Base-by-base conservation (phyloP, 1,140 invertebrate species). In the Oryzaephilus surinamensis region DNA sequence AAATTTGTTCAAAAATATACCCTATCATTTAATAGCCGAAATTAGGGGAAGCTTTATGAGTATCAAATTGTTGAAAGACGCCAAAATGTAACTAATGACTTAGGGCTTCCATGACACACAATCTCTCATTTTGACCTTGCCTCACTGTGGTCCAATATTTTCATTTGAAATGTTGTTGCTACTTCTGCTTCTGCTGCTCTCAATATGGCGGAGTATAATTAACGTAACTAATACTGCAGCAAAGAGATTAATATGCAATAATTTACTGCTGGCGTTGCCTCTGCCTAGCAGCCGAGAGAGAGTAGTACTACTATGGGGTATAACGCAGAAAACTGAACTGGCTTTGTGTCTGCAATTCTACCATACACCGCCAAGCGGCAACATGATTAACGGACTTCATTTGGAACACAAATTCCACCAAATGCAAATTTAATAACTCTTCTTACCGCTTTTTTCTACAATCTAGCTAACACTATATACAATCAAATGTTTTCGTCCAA, bases 181-280 rank as follows among this genome's bases (percentile, higher is more conserved):
- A 24, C 8, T 24, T 24, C 23, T 24, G 8, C 44, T 27, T 36
- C 26, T 43, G 38, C 38, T 46, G 38, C 52, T 48, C 48, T 58
- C 56, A 55, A 58, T 56, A 56, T 56, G 54, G 56, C 54, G 50
- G 53, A 48, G 46, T 45, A 58, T 59, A 61, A 61, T 61, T 61
- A 61, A 59, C 51, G 57, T 61, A 58, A 58, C 55, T 61, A 58
- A 61, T 61, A 61, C 57, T 61, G 58, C 57, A 61, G 58, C 51
- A 39, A 51, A 57, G 57, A 61, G 58, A 61, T 59, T 61, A 61
- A 59, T 61, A 59, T 59, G 57, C 58, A 56, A 61, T 61, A 61
- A 59, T 59, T 61, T 59, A 61, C 58, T 50, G 51, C 49, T 38
- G 52, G 50, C n/a, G n/a, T n/a, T n/a, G n/a, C n/a, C n/a, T n/a